A percentile compares a stretch with the other conserved stretches of the same genome.
phyloP scores from a whole-genome alignment of 23 tunicate species.

The Clavelina lepadiformis region DNA sequence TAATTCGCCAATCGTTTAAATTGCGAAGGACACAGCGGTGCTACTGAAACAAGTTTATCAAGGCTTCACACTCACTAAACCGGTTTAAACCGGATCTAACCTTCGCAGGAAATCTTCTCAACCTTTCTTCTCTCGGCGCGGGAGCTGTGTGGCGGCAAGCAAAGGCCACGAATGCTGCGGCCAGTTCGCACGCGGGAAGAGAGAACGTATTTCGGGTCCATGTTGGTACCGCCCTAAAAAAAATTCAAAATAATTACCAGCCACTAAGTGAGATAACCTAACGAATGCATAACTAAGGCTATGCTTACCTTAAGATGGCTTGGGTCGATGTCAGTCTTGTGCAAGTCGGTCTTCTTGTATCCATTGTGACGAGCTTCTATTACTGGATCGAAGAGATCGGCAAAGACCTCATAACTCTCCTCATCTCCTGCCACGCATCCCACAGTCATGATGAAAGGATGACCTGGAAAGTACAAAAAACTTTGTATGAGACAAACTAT shows the following conservation, averaged over 20 bases:
- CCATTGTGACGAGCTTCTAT: slow-evolving; percentile 94
- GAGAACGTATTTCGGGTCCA: slow-evolving; percentile 94
- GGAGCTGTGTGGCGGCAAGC: slow-evolving; percentile 92
- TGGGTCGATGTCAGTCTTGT: slow-evolving; percentile 89
- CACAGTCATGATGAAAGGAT: slow-evolving; percentile 99
- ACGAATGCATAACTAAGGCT: no score
- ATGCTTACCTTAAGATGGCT: slow-evolving; percentile 41
- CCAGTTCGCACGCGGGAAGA: slow-evolving; percentile 99
- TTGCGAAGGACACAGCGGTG: no score
- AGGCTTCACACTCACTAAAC: no score
- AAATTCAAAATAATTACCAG: no score
- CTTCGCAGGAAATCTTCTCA: slow-evolving; percentile 66
- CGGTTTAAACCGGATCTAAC: slow-evolving; percentile 4
- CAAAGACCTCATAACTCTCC: slow-evolving; percentile 81
- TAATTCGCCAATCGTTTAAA: no score
- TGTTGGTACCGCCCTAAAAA: slow-evolving; percentile 80
- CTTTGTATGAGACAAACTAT: no score
- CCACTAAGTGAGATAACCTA: no score
- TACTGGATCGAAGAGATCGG: slow-evolving; percentile 89
- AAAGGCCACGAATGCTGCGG: slow-evolving; percentile 87
- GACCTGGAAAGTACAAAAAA: slow-evolving; percentile 71
- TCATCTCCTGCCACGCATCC: slow-evolving; percentile 99
- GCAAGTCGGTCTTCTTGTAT: slow-evolving; percentile 70
- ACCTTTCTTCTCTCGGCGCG: slow-evolving; percentile 91
- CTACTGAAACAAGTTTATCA: no score